These are phyloP conservation scores for Phoeniculus purpureus DNA, from an alignment of 2,797 vertebrate genomes.

Conservation along the genomic window DNA sequence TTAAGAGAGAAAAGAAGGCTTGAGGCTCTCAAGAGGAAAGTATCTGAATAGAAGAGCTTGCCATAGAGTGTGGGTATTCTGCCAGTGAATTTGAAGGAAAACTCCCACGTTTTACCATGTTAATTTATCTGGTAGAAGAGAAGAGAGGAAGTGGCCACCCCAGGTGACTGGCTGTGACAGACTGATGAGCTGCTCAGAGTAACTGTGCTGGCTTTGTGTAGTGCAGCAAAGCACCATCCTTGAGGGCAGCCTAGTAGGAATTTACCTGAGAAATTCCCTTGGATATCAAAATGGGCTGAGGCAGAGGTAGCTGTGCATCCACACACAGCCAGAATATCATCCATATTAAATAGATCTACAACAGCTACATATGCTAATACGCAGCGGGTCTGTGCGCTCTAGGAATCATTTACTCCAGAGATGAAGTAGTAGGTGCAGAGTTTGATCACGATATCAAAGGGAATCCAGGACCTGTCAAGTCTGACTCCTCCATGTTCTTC, in stretches of 20 bases:
- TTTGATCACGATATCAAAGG: conserved; percentile 57
- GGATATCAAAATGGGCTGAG: not conserved
- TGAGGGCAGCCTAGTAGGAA: not conserved
- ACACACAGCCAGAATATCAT: not conserved
- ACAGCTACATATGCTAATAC: conserved; percentile 26
- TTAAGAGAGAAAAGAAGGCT: not conserved
- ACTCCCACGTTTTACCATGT: not conserved
- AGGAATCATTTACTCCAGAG: not conserved
- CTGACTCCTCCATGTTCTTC: not conserved
- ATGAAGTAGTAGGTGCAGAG: not conserved
- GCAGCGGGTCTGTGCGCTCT: not conserved
- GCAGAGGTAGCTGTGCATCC: not conserved
- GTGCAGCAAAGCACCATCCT: not conserved
- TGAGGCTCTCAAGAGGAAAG: not conserved
- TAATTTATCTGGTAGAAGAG: not conserved
- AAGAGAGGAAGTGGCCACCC: not conserved
- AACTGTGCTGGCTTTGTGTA: not conserved
- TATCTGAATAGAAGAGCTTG: not conserved
- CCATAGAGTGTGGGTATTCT: not conserved
- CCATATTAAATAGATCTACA: not conserved
- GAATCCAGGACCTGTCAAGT: conserved; percentile 23
- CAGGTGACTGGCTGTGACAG: not conserved
- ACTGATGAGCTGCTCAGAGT: not conserved
- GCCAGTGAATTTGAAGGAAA: not conserved
- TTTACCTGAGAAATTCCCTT: not conserved